Conservation (phyloP, 2,888 invertebrate genomes). For the Galerucella nymphaeae region DNA sequence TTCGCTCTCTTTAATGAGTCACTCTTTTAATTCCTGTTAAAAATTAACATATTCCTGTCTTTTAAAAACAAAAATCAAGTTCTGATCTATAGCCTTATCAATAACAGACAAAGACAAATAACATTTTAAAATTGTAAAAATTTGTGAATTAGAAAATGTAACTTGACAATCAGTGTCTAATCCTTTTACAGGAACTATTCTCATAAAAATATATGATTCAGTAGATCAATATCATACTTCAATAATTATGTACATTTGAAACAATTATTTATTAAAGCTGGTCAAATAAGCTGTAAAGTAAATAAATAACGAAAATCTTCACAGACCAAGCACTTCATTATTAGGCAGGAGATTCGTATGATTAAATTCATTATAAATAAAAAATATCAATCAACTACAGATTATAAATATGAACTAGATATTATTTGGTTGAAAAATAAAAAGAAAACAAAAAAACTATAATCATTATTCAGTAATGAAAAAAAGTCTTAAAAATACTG, state of each 20-base stretch:
- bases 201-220: conserved; percentile 30
- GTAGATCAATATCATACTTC: conserved; percentile 23
- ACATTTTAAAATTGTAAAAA: background rate
- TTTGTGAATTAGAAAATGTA: conserved; percentile 6
- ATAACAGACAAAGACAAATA: background rate
- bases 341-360: conserved; percentile 23
- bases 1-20: background rate
- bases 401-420: conserved; percentile 19
- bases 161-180: conserved; percentile 15
- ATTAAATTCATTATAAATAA: conserved; percentile 20
- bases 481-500: conserved; percentile 43
- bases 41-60: background rate
- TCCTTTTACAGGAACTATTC: conserved; percentile 26
- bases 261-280: conserved; percentile 32
- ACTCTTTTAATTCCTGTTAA: background rate
- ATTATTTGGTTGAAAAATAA: conserved; percentile 25
- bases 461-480: conserved; percentile 16
- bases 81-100: background rate
- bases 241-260: conserved; percentile 42
- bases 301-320: conserved; percentile 35
- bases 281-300: conserved; percentile 41
- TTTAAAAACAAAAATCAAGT: background rate
- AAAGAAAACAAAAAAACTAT: conserved; percentile 3
- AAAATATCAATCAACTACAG: conserved; percentile 17
- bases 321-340: conserved; percentile 19